These are phyloP conservation scores for Teleopsis dalmanni DNA, from an alignment of 1,140 invertebrate species.

Conservation along the genomic window DNA sequence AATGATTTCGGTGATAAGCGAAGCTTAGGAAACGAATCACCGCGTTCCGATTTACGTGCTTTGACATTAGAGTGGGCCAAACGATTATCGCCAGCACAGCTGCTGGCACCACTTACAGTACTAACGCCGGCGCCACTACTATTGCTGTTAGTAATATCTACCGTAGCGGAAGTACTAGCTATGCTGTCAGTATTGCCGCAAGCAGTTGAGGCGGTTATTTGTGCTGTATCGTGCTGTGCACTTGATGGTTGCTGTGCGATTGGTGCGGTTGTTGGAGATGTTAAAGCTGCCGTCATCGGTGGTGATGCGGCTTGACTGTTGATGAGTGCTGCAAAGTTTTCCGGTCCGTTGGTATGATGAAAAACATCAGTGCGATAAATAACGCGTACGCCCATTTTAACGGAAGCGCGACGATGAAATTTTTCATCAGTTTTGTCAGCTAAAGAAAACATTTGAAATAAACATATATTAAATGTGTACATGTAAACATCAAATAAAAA, in stretches of 20 bases:
- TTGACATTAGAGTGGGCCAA: slow-evolving; percentile 11
- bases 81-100: neutral
- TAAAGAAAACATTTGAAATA: slow-evolving; percentile 10
- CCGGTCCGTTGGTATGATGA: slow-evolving; percentile 20
- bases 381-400: slow-evolving; percentile 39
- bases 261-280: slow-evolving; percentile 17
- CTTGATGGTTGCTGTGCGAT: neutral
- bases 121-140: neutral
- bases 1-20: slow-evolving; percentile 38
- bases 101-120: slow-evolving; percentile 1
- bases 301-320: slow-evolving; percentile 29
- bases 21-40: slow-evolving; percentile 38
- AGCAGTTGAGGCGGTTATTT: neutral
- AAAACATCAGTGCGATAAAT: slow-evolving; percentile 41
- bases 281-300: slow-evolving; percentile 15
- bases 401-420: slow-evolving; percentile 38
- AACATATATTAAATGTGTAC: too few relatives aligned
- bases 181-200: neutral
- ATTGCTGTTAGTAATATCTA: slow-evolving; percentile 1
- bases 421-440: slow-evolving; percentile 41
- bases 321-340: slow-evolving; percentile 29
- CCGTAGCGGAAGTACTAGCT: neutral
- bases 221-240: too few relatives aligned
- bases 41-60: slow-evolving; percentile 32
- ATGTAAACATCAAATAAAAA: neutral